Conservation (phyloP, 92 coral and sea anemone species). For the Umimayanthus kanabou region DNA sequence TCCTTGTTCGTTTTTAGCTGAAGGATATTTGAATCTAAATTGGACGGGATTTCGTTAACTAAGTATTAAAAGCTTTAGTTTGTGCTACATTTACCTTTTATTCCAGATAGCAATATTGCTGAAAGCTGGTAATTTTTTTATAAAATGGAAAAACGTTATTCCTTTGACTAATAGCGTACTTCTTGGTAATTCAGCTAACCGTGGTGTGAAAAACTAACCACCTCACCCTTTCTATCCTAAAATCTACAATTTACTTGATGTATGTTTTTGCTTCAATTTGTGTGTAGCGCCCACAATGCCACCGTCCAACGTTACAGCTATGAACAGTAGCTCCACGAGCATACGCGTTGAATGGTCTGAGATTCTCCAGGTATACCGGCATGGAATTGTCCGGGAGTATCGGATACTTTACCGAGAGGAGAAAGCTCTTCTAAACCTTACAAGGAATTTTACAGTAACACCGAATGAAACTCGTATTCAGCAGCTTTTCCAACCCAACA, state of each 20-base stretch:
- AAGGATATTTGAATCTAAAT: too few relatives aligned
- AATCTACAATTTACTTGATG: neutral
- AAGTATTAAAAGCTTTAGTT: too few relatives aligned
- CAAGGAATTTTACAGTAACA: conserved; percentile 24
- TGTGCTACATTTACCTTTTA: neutral
- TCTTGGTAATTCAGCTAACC: neutral
- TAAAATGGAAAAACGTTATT: neutral
- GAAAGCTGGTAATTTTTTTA: neutral
- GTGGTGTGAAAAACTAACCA: neutral
- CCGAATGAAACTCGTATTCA: conserved; percentile 23
- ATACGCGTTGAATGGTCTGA: conserved; percentile 47
- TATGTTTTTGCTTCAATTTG: neutral
- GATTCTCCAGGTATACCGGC: conserved; percentile 16
- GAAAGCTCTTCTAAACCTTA: conserved; percentile 2
- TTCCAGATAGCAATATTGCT: neutral
- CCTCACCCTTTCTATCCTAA: neutral
- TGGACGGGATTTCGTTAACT: too few relatives aligned
- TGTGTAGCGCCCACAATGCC: conserved; percentile 23
- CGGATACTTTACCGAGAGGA: conserved; percentile 36
- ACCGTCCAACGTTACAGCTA: conserved; percentile 28
- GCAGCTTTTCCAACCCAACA: neutral
- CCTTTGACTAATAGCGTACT: neutral
- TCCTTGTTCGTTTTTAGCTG: too few relatives aligned
- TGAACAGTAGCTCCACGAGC: conserved; percentile 39
- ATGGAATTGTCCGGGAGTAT: conserved; percentile 50